Conservation (phyloP, 2,888 invertebrate genomes). For the Cylindroiulus punctatus region DNA sequence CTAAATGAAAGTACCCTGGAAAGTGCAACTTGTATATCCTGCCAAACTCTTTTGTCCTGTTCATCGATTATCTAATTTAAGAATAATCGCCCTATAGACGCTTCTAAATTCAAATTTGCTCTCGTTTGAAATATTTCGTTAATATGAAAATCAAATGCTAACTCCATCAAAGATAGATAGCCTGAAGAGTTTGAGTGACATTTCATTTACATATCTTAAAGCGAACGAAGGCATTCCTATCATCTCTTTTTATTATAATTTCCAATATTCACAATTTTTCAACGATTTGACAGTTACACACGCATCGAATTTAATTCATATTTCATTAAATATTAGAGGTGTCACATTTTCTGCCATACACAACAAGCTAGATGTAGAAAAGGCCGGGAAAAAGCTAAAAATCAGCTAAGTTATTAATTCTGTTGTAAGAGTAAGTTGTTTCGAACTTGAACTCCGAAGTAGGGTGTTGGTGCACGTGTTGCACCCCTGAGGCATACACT, state of each 20-base stretch:
- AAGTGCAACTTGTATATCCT: too few relatives aligned
- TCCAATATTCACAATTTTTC: neutral
- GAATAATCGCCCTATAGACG: too few relatives aligned
- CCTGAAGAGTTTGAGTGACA: neutral
- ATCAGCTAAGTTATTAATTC: neutral
- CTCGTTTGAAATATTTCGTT: neutral
- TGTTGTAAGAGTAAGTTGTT: too few relatives aligned
- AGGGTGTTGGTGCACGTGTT: neutral
- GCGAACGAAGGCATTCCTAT: neutral
- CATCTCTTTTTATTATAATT: neutral
- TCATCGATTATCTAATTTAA: too few relatives aligned
- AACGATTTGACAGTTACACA: conserved; percentile 21
- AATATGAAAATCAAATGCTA: neutral
- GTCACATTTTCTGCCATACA: neutral
- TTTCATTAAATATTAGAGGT: conserved; percentile 4
- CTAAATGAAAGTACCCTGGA: too few relatives aligned
- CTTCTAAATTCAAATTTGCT: too few relatives aligned
- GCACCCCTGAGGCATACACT: neutral
- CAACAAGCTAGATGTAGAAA: neutral
- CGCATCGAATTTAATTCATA: neutral
- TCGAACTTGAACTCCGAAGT: neutral
- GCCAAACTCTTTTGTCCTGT: too few relatives aligned
- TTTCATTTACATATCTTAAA: neutral
- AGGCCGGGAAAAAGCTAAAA: neutral
- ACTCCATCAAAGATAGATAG: neutral